Evolutionary conservation across 2,797 vertebrate species (phyloP), one percentile per base, ranked within the genome.

Genomic region (Oryzias dopingdopingensis): DNA sequence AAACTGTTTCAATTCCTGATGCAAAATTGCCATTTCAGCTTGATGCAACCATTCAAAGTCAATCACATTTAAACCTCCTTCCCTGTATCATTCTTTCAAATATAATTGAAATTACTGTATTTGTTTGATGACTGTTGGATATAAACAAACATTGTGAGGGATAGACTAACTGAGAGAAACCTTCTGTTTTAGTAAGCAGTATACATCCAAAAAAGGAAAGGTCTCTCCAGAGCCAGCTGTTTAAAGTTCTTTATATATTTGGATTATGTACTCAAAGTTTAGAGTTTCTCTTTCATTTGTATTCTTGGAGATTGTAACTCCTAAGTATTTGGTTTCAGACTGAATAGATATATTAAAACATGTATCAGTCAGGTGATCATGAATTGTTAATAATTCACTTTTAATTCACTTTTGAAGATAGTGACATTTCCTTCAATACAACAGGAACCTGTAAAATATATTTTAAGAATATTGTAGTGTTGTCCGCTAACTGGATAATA

Each of bases 131-230:
- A 32, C 8, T 32, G 8, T 10, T 32, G 29, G 29, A 32, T 32
- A 56, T n/a, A n/a, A 20, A 14, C 1, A 14, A 14, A 6, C 12
- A 42, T 0, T 53, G 32, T 16, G 40, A 17, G 2, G 7, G 29
- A 8, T 37, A 48, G 40, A 57, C 47, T 10, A 2, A 0, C 20
- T 18, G 4, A 1, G 45, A 48, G 1, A 56, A 1, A 22, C 29
- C 44, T 23, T 37, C 26, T 15, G 22, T 47, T 32, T 46, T 56
- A 10, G 42, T n/a, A 2, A 56, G 10, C 0, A 56, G n/a, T n/a
- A 29, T 0, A 1, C 7, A 2, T 4, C 26, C 53, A 56, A 32
- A 56, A 14, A 32, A 46, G 4, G 26, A 47, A 0, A 56, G 14
- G 6, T 56, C 0, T 20, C 8, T 22, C 29, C 32, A 24, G 0